These are phyloP conservation scores for Hirtodrosophila trivittata DNA, from an alignment of 2,888 invertebrate genomes.

Conservation along the genomic window DNA sequence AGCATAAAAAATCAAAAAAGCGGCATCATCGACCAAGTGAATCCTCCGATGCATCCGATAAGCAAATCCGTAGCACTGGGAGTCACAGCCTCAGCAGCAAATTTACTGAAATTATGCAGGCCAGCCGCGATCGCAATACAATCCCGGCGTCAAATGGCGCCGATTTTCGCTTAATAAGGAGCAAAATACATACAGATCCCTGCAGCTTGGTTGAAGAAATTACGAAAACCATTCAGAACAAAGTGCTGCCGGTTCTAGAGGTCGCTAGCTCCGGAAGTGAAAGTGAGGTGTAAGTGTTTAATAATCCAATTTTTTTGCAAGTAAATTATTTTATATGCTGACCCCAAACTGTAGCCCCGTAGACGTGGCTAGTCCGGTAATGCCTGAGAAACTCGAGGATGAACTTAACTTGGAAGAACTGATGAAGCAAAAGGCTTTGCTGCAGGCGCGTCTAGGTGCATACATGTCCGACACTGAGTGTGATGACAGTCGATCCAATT, in stretches of 20 bases:
- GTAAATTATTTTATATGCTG: not conserved
- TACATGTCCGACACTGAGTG: constrained; percentile 89
- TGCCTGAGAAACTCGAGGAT: constrained; percentile 89
- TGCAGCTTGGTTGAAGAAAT: constrained; percentile 85
- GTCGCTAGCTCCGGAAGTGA: constrained; percentile 89
- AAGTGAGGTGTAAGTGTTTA: constrained; percentile 85
- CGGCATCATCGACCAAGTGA: constrained; percentile 84
- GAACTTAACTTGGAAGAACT: constrained; percentile 94
- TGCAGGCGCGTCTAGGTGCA: constrained; percentile 91
- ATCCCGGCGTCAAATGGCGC: constrained; percentile 73
- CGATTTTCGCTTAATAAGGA: constrained; percentile 74
- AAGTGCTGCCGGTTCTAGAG: constrained; percentile 85
- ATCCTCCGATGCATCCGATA: constrained; percentile 73
- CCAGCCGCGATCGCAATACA: constrained; percentile 70
- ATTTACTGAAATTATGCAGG: constrained; percentile 82
- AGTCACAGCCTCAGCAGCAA: constrained; percentile 76
- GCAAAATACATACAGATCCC: constrained; percentile 84
- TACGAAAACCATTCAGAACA: constrained; percentile 83
- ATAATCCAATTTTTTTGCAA: not conserved
- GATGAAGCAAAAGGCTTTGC: constrained; percentile 93
- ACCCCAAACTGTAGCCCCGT: constrained; percentile 78
- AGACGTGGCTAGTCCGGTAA: constrained; percentile 89
- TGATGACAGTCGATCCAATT: constrained; percentile 83
- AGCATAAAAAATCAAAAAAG: constrained; percentile 86
- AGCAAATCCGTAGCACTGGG: constrained; percentile 49